Base-by-base conservation (phyloP, 2,797 vertebrate genomes). In the Diplodus puntazzo region DNA sequence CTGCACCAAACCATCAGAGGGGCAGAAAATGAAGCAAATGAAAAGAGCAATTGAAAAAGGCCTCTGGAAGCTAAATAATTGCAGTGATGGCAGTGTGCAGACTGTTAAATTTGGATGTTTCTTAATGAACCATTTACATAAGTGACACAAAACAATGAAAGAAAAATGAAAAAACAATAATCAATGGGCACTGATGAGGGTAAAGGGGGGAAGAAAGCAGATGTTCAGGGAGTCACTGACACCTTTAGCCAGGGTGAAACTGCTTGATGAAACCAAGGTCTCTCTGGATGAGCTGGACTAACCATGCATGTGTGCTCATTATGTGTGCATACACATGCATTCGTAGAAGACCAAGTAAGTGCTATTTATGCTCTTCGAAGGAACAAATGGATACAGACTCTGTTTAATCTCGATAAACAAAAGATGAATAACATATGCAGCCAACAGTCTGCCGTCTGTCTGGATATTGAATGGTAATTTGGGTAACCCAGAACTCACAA, bases 391-490 rank as follows among this genome's bases (percentile, higher is more conserved):
- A 74, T 67, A 65, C 75, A 75, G 61, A 78, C 42, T 55, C 48
- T 2, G 34, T 85, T 82, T 85, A 79, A 85, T 82, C 80, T 77
- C 43, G 16, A 74, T 55, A 79, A 73, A 86, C 77, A 81, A 85
- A 70, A 75, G 63, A 86, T 6, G 21, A 75, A n/a, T 48, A 85
- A 79, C 86, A 85, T 79, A 84, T 82, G 68, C 76, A 67, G 79
- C 72, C 73, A 61, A 63, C 85, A 86, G 66, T 65, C 75, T 16
- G 63, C 82, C 64, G 73, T 87, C 81, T 90, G 87, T 84, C 65
- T 75, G 59, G 64, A 46, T 74, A 73, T 50, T 30, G 42, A 81
- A 77, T 64, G 30, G 5, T 74, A 68, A 73, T 80, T 63, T 63
- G 73, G 48, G 49, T 70, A 80, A 72, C 48, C 34, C 12, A 5